Evolutionary conservation across 2,797 vertebrate genomes (phyloP), one percentile per base, ranked within the genome.

Genomic region (Ispidina lecontei): DNA sequence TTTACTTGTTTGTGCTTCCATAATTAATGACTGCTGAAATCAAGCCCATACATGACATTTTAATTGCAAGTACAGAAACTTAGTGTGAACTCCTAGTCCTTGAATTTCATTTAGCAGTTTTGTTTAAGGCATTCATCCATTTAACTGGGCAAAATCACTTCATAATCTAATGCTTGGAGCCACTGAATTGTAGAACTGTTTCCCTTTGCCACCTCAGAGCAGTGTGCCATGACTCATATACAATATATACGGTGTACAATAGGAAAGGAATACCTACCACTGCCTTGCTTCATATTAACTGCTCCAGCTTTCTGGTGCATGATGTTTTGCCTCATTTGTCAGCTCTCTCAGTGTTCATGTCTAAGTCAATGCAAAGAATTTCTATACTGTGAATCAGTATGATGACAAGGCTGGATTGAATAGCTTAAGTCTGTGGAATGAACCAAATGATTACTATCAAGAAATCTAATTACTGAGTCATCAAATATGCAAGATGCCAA

Each of bases 371-470:
- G 5, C 72, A 20, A 81, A 51, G 92, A 93, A 96, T 95, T 87
- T 95, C 93, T 85, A 29, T 78, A 15, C 89, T 14, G 76, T 93
- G 96, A 93, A 79, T 79, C 91, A 44, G 96, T 37, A 91, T 52
- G 90, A 93, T 96, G 98, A 98, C 98, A 97, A 96, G 95, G 35
- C 37, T 49, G 96, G 95, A 93, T 94, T 89, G 84, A 94, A 74
- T 64, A 85, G 93, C 84, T 94, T 94, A 92, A 91, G 92, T 92
- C 96, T 97, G 76, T 94, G 94, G 94, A 97, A 97, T 97, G 96
- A 95, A 97, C 97, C 96, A 95, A 96, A 96, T 87, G 94, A 98
- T 94, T 96, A 79, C 89, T 73, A 89, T 95, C 78, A 73, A 92
- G 96, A 94, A 95, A 72, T 73, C 55, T 83, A 96, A 97, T 93